Conservation (phyloP, 1,140 invertebrate genomes). For the Drosophila pallidifrons region DNA sequence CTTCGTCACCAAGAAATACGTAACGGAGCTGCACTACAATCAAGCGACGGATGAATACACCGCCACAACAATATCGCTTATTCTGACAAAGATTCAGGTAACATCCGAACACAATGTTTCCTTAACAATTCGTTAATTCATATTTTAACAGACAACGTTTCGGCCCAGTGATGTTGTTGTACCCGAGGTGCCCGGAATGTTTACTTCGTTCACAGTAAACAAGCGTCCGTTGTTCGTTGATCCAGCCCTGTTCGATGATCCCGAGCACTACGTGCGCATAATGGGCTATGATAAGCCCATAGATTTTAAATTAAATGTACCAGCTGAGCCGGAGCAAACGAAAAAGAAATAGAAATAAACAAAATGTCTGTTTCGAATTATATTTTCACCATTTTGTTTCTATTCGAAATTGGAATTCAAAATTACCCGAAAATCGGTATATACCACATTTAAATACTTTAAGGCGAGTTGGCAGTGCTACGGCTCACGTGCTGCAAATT, state of each 20-base stretch:
- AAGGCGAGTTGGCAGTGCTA: too few species aligned
- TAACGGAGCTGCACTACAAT: conserved; percentile 91
- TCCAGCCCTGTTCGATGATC: conserved; percentile 88
- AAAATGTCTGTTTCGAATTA: too few species aligned
- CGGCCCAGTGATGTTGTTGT: conserved; percentile 90
- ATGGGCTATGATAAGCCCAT: conserved; percentile 97
- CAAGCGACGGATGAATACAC: conserved; percentile 88
- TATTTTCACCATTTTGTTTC: conserved; percentile 14
- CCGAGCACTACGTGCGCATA: conserved; percentile 91
- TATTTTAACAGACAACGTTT: conserved; percentile 88
- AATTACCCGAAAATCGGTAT: too few species aligned
- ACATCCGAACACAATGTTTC: conserved; percentile 3
- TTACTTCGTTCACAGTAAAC: conserved; percentile 91
- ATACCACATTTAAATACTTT: too few species aligned
- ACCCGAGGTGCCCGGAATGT: conserved; percentile 92
- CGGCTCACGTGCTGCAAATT: too few species aligned
- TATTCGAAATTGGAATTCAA: too few species aligned
- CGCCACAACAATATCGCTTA: conserved; percentile 89
- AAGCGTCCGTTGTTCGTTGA: conserved; percentile 92
- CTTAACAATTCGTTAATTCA: neutral
- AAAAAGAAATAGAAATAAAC: conserved; percentile 60
- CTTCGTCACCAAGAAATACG: conserved; percentile 93
- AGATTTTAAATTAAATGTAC: conserved; percentile 89
- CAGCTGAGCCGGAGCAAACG: conserved; percentile 2
- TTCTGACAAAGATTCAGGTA: conserved; percentile 88